Conservation (phyloP, 2,888 invertebrate species). For the Flabesymbios commensalis region DNA sequence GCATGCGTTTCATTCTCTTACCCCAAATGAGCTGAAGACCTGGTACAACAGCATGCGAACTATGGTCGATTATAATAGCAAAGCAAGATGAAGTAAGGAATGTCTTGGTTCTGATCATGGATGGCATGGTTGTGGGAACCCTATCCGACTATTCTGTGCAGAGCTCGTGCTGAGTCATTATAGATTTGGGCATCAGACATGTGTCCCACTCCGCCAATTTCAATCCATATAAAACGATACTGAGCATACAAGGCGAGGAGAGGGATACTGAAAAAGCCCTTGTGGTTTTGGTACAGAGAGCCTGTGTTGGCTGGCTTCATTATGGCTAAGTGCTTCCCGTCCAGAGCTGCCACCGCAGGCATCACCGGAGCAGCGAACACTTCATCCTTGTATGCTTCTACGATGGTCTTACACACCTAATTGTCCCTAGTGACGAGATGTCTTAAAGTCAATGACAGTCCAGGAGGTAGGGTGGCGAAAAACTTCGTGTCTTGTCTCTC, state of each 20-base stretch:
- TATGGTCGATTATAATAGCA: too few species aligned
- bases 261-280: not conserved
- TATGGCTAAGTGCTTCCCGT: not conserved
- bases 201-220: not conserved
- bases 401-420: not conserved
- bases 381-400: not conserved
- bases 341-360: too few species aligned
- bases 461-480: too few species aligned
- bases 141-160: not conserved
- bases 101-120: not conserved
- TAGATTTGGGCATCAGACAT: slow-evolving; percentile 1
- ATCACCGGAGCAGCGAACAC: not conserved
- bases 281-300: not conserved
- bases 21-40: too few species aligned
- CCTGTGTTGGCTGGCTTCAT: not conserved
- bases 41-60: too few species aligned
- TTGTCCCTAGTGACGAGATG: too few species aligned
- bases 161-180: not conserved
- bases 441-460: too few species aligned
- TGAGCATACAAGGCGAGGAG: not conserved
- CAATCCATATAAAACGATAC: not conserved
- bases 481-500: too few species aligned
- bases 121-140: not conserved
- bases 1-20: too few species aligned
- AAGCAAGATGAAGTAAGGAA: not conserved